These are phyloP conservation scores for Galeopsomyia nigrocyanea DNA, from an alignment of 2,888 invertebrate species.

Conservation along the genomic window DNA sequence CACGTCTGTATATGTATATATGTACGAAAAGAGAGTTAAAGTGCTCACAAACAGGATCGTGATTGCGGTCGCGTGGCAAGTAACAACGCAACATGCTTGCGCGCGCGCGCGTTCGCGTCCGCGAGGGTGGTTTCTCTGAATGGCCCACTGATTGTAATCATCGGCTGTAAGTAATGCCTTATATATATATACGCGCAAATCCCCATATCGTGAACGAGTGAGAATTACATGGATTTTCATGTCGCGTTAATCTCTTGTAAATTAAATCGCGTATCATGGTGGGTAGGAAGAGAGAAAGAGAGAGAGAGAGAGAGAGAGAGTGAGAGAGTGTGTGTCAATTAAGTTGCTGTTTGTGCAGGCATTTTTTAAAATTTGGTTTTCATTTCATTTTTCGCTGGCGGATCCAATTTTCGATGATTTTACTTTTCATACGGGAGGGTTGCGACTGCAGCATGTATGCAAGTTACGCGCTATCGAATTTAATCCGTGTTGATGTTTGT, in stretches of 20 bases:
- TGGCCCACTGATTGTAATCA: conserved; percentile 68
- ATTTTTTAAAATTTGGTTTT: conserved; percentile 3
- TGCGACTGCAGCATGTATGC: not conserved
- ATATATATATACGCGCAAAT: conserved; percentile 53
- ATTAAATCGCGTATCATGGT: conserved; percentile 14
- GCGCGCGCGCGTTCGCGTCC: conserved; percentile 49
- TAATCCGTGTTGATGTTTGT: conserved; percentile 8
- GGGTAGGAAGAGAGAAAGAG: too few relatives aligned
- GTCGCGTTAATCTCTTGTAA: conserved; percentile 35
- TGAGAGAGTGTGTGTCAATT: conserved; percentile 24
- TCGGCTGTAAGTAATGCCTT: conserved; percentile 66
- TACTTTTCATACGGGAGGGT: too few relatives aligned
- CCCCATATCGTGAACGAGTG: conserved; percentile 22
- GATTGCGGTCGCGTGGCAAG: conserved; percentile 68
- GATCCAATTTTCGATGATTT: not conserved
- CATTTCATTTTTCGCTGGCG: not conserved
- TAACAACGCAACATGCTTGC: conserved; percentile 56
- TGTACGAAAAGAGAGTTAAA: conserved; percentile 49
- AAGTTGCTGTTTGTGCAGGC: conserved; percentile 2
- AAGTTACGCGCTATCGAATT: conserved; percentile 6
- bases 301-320: too few relatives aligned
- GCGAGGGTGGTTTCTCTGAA: conserved; percentile 65
- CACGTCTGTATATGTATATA: too few relatives aligned
- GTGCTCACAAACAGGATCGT: conserved; percentile 64
- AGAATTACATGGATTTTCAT: not conserved